Conservation (phyloP, 2,797 vertebrate genomes). For the Chelonia mydas region DNA sequence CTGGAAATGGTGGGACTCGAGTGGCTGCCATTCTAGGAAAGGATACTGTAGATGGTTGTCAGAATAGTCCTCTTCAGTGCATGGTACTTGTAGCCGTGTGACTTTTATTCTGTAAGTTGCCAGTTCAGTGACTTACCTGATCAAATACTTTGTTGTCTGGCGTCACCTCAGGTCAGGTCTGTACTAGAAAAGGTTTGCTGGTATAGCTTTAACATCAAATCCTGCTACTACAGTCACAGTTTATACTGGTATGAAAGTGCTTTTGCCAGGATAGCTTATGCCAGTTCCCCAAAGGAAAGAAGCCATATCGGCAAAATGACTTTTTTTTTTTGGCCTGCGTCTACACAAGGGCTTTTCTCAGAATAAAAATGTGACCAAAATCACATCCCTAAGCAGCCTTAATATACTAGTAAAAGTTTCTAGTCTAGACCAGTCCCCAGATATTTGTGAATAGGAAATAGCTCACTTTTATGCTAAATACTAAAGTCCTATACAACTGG, state of each 20-base stretch:
- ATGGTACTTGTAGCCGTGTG: not conserved
- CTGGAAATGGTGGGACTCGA: not conserved
- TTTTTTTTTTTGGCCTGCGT: not conserved
- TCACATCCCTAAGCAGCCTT: not conserved
- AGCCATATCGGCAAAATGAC: not conserved
- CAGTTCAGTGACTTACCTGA: not conserved
- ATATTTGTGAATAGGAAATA: not conserved
- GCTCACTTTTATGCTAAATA: not conserved
- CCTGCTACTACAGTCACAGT: too few relatives aligned
- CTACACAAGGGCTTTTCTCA: not conserved
- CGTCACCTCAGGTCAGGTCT: not conserved
- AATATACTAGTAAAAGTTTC: not conserved
- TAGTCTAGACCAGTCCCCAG: not conserved
- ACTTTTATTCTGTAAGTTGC: not conserved
- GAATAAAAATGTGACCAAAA: not conserved
- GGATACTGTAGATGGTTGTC: too few relatives aligned
- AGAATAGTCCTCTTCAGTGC: not conserved
- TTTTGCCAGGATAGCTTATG: not conserved
- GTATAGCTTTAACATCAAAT: not conserved
- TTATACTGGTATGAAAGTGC: not conserved
- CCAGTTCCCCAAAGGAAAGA: not conserved
- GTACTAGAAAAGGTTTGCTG: not conserved
- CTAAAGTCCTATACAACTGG: not conserved
- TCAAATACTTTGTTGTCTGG: not conserved
- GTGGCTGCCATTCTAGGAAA: not conserved